phyloP scores from a whole-genome alignment of 2,888 invertebrate species.

The Cheiracanthium punctorium region DNA sequence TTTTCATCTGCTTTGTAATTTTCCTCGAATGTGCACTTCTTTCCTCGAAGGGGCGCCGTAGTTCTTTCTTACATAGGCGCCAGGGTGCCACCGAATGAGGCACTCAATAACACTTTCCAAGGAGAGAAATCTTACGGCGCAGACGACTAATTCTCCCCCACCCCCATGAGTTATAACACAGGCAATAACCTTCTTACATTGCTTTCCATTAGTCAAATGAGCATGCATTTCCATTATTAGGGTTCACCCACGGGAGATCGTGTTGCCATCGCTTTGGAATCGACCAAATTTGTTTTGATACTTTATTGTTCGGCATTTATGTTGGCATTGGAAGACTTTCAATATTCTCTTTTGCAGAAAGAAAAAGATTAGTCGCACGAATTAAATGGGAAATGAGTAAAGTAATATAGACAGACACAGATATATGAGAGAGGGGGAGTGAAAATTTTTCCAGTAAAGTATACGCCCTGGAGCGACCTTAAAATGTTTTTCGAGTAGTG shows the following conservation, averaged over 20 bases:
- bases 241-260: background rate
- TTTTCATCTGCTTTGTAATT: no score
- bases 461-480: no score
- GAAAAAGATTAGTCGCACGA: no score
- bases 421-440: no score
- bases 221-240: background rate
- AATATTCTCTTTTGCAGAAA: no score
- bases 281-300: background rate
- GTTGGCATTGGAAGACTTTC: no score
- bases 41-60: background rate
- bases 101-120: background rate
- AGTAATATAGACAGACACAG: no score
- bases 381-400: no score
- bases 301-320: background rate
- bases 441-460: no score
- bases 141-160: conserved; percentile 3
- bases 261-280: background rate
- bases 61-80: background rate
- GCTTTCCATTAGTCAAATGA: conserved; percentile 10
- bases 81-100: background rate
- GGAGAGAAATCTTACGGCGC: background rate
- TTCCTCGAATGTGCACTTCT: background rate
- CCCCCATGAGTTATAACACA: background rate
- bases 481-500: no score
- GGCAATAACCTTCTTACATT: background rate